Evolutionary conservation across 1,140 invertebrate species (phyloP), one percentile per base, ranked within the genome.

Genomic region (Dendroctonus ponderosae): DNA sequence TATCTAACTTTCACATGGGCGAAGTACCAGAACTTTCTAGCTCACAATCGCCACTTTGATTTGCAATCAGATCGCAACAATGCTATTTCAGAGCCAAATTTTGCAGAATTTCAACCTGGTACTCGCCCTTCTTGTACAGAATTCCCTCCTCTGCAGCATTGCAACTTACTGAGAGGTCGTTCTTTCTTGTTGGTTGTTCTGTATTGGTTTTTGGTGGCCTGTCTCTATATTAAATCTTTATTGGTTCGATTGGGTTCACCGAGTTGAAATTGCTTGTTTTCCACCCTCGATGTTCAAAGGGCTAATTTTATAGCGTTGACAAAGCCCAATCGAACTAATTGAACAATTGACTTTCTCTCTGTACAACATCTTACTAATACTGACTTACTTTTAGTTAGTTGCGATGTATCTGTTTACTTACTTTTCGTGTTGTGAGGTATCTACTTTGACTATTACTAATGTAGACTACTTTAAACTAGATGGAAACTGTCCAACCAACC

Each of bases 151-250:
- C 41, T 63, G 43, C 43, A 56, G 42, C 52, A 50, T 68, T 58
- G 51, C 11, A 41, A 14, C 48, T n/a, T 41, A 60, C 14, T 67
- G 61, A 67, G 58, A 67, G 51, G 66, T 57, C 50, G 49, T 52
- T 53, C 58, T 67, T 62, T 39, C 58, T 39, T 56, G 49, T 54
- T 61, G 49, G 58, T 62, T 62, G 59, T 67, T 50, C 58, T 67
- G 66, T 52, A 67, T 67, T 56, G 15, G 40, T 50, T 67, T 56
- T 61, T 67, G 58, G 43, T 67, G 66, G 66, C 50, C 66, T 67
- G 66, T 67, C 59, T 67, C 66, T 67, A 43, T 61, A 11, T 48
- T 48, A n/a, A 5, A 48, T 48, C 11, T 48, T 14, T 56, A 11
- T 9, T 56, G 37, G 14, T 9, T 9, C 52, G 37, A 39, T 15